A percentile compares a stretch with the other conserved stretches of the same genome.
phyloP scores from a whole-genome alignment of 2,113 vertebrate species.

The Oryzias melastigma region DNA sequence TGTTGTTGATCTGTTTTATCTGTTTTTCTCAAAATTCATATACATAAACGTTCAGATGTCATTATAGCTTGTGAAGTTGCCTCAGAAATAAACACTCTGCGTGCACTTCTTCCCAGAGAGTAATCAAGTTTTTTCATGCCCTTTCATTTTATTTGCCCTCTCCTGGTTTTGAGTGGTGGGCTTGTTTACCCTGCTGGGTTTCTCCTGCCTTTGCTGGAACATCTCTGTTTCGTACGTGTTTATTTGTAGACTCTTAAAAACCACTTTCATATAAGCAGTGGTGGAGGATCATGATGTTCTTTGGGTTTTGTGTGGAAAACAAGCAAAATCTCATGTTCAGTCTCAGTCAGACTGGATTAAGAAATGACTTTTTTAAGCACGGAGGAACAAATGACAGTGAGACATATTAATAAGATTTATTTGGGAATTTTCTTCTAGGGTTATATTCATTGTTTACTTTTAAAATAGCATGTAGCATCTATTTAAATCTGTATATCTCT shows the following conservation, averaged over 20 bases:
- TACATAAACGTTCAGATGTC: no score
- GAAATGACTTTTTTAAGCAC: not conserved
- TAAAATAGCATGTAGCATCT: slow-evolving; percentile 20
- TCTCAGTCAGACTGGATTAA: not conserved
- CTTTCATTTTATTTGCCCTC: no score
- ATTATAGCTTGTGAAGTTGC: no score
- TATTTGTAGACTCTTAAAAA: not conserved
- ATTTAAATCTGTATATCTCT: slow-evolving; percentile 15
- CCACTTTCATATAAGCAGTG: no score
- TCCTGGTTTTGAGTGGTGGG: not conserved
- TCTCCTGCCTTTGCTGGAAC: not conserved
- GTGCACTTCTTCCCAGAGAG: not conserved
- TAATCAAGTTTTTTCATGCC: not conserved
- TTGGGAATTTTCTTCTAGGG: slow-evolving; percentile 41
- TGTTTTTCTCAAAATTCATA: no score
- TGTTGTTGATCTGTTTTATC: no score
- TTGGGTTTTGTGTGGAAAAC: not conserved
- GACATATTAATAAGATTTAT: slow-evolving; percentile 9
- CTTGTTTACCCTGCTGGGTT: not conserved
- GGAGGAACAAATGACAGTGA: slow-evolving; percentile 1
- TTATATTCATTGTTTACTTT: slow-evolving; percentile 24
- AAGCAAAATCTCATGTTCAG: not conserved
- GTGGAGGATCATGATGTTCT: no score
- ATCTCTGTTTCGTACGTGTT: not conserved
- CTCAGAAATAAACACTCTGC: not conserved